Evolutionary conservation across 2,113 vertebrate species (phyloP).

Genomic region (Bubalus kerabau): DNA sequence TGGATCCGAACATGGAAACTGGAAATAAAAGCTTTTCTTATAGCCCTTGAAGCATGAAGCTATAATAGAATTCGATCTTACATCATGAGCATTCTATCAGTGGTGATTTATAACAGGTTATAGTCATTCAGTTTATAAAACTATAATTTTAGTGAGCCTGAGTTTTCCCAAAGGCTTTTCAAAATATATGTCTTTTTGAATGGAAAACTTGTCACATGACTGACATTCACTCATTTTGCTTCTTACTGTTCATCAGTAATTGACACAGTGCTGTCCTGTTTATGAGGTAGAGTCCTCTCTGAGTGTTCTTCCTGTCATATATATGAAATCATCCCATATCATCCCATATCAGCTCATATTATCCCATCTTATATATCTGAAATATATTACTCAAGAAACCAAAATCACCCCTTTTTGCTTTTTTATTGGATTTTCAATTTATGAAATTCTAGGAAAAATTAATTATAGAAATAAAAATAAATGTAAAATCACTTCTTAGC

Average conservation of each 20-base stretch:
- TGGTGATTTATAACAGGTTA: background rate
- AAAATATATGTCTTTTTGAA: background rate
- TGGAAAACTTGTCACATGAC: background rate
- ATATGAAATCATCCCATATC: background rate
- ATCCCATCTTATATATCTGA: background rate
- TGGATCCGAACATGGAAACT: background rate
- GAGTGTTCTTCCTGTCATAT: background rate
- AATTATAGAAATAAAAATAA: background rate
- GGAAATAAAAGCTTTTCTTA: slow-evolving; percentile 46
- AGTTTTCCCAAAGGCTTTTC: slow-evolving; percentile 6
- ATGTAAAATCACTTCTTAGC: background rate
- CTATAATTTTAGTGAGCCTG: background rate
- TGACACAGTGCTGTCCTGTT: background rate
- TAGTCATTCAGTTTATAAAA: background rate
- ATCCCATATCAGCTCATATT: background rate
- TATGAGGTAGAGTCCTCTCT: too few relatives aligned
- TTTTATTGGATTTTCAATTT: slow-evolving; percentile 12
- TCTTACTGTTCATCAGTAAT: background rate
- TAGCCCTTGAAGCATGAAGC: background rate
- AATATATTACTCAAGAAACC: background rate
- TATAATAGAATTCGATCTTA: background rate
- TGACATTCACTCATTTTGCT: background rate
- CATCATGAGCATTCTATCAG: background rate
- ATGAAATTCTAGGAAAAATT: background rate
- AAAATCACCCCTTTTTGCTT: background rate